These are phyloP conservation scores for Chrysemys picta DNA, from an alignment of 2,113 vertebrate species.

Conservation along the genomic window DNA sequence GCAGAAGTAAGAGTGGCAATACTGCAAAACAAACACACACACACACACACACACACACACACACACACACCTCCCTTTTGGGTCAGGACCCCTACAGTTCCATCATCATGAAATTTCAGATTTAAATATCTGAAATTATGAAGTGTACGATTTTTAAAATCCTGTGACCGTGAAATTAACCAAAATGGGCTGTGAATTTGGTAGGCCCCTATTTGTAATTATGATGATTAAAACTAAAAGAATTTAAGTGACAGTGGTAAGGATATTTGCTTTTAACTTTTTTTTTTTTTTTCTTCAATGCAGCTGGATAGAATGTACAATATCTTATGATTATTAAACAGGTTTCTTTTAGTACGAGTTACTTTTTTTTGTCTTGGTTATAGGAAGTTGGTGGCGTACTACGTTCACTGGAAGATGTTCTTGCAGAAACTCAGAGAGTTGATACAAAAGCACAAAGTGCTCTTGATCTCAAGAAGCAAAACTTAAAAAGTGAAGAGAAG, in stretches of 20 bases:
- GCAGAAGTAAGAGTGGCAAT: no score
- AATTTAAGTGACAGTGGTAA: neutral
- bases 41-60: no score
- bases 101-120: no score
- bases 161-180: no score
- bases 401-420: conserved; percentile 80
- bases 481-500: conserved; percentile 86
- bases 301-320: neutral
- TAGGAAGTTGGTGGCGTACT: conserved; percentile 86
- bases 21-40: no score
- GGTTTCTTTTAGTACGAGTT: neutral
- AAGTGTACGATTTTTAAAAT: no score
- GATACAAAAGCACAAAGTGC: conserved; percentile 89
- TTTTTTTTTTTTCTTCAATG: neutral
- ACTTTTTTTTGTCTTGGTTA: neutral
- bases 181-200: no score
- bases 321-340: neutral
- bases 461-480: conserved; percentile 91
- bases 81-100: no score
- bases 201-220: no score
- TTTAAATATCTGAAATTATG: no score
- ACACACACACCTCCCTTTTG: no score
- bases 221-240: neutral
- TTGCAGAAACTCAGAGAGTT: conserved; percentile 87
- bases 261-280: neutral